phyloP scores from a whole-genome alignment of 2,888 invertebrate genomes.

The Xestia c-nigrum region DNA sequence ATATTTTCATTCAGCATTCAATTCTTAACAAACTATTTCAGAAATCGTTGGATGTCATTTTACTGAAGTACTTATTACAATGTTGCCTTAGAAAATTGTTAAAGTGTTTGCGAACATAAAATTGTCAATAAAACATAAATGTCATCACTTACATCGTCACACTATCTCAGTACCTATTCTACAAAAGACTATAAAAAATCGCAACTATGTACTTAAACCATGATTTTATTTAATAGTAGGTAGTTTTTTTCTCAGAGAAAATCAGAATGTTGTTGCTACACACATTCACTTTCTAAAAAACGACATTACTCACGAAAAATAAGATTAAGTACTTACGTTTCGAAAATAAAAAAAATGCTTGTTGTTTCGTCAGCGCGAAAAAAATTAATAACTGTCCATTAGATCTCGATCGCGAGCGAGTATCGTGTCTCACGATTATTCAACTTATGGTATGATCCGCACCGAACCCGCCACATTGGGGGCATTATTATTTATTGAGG shows the following conservation, averaged over 20 bases:
- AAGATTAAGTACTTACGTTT: conserved; percentile 28
- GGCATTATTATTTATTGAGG: conserved; percentile 31
- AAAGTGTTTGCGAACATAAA: conserved; percentile 6
- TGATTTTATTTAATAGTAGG: background rate
- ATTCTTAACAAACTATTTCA: background rate
- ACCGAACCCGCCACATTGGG: conserved; percentile 2
- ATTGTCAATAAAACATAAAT: conserved; percentile 15
- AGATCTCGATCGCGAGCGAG: conserved; percentile 33
- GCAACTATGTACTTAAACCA: background rate
- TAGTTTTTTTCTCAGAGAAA: background rate
- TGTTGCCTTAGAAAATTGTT: background rate
- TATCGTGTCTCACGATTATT: conserved; percentile 36
- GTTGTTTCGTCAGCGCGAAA: conserved; percentile 2
- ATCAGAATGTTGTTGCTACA: background rate
- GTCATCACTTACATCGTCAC: background rate
- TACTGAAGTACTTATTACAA: conserved; percentile 1
- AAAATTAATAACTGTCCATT: background rate
- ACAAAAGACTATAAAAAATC: background rate
- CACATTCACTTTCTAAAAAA: background rate
- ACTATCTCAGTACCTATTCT: background rate
- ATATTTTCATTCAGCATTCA: background rate
- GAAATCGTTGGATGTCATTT: background rate
- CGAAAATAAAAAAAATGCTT: background rate
- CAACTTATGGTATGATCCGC: conserved; percentile 39
- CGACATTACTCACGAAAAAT: background rate